Percentiles rank a stretch among this genome's conserved stretches.
Evolutionary conservation across 2,113 vertebrate species (phyloP).

Genomic region (Scalopus aquaticus): DNA sequence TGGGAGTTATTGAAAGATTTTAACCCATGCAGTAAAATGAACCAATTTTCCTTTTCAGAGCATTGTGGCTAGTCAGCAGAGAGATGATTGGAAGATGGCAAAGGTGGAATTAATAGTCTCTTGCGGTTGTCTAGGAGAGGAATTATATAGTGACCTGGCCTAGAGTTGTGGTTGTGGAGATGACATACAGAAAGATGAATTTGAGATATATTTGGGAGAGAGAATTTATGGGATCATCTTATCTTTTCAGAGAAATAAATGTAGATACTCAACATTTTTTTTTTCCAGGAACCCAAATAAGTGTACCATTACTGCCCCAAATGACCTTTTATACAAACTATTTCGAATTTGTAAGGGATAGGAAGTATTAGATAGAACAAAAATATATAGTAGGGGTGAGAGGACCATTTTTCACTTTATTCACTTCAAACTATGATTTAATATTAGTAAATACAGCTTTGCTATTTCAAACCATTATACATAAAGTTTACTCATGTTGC

Average conservation of each 20-base stretch:
- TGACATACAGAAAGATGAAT: not conserved
- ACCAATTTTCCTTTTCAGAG: not conserved
- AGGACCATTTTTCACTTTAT: not conserved
- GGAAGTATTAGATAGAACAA: not conserved
- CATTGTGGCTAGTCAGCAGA: not conserved
- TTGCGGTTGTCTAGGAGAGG: not conserved
- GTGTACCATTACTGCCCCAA: not conserved
- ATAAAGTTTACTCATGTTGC: not conserved
- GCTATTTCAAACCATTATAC: not conserved
- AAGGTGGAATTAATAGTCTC: not conserved
- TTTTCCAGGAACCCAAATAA: not conserved
- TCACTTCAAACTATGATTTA: not conserved
- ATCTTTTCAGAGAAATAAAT: not conserved
- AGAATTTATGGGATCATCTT: not conserved
- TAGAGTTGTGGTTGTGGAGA: not conserved
- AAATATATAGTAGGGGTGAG: not conserved
- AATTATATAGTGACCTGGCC: no score
- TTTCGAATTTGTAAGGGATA: not conserved
- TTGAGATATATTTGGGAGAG: not conserved
- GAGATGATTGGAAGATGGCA: not conserved
- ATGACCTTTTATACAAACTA: not conserved
- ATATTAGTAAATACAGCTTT: not conserved
- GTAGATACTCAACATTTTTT: not conserved
- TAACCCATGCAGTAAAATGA: not conserved
- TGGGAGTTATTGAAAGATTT: not conserved